phyloP scores from a whole-genome alignment of 2,113 vertebrate genomes.

The Saguinus midas region DNA sequence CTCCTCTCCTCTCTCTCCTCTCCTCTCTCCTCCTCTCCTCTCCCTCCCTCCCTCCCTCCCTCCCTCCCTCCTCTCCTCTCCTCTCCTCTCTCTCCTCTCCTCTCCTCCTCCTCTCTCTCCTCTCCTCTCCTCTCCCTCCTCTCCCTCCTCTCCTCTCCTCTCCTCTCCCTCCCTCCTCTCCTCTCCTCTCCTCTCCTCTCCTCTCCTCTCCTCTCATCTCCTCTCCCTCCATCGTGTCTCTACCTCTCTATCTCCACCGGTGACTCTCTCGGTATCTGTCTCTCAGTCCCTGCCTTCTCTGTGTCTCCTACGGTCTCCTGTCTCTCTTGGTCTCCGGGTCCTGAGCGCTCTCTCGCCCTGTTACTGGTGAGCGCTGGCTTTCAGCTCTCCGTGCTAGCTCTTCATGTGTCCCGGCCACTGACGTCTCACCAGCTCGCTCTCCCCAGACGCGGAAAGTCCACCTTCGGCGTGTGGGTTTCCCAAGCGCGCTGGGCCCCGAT shows the following conservation, averaged over 20 bases:
- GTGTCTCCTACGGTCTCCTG: background rate
- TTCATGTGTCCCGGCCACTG: background rate
- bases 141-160: no score
- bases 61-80: no score
- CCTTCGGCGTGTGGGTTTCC: background rate
- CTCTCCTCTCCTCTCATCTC: background rate
- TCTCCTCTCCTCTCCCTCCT: no score
- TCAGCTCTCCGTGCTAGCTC: background rate
- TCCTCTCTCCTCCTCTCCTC: no score
- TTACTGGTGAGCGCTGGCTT: background rate
- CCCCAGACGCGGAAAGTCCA: background rate
- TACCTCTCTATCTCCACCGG: no score
- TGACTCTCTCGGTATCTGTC: background rate
- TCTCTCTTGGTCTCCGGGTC: background rate
- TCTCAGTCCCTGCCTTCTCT: background rate
- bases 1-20: background rate
- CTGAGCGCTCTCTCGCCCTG: background rate
- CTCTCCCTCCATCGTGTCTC: background rate
- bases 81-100: no score
- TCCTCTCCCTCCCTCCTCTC: no score
- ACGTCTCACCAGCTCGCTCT: background rate
- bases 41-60: background rate
- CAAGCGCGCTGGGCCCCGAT: background rate
- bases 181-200: no score
- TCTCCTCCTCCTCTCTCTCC: no score